Base-by-base conservation (phyloP, 2,113 vertebrate species). In the Microtus oregoni region DNA sequence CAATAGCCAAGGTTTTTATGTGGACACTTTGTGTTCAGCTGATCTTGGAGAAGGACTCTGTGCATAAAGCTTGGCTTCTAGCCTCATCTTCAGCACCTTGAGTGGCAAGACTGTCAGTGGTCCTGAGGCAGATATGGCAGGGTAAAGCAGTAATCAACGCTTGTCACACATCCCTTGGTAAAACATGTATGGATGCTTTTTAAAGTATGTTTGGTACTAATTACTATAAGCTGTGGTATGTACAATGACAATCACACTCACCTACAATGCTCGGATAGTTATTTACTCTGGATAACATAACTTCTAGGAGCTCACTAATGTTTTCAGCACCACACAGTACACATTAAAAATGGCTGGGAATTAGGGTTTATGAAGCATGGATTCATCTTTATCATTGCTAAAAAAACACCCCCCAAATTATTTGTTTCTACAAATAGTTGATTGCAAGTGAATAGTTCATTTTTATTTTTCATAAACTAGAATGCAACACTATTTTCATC, bases 1-100 rank as follows among this genome's bases (percentile, higher is more conserved):
- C 47, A 92, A 92, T 14, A 94, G 55, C 26, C 61, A 90, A 67
- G 85, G 87, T 44, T 96, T 96, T 93, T 89, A 93, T 73, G 58
- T n/a, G 17, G 73, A 86, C 65, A 79, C 44, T 94, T 81, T 73
- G 50, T 50, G 6, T 58, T 86, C 38, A 7, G 38, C n/a, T 73
- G 2, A 89, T 75, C 55, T 58, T 75, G 47, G 83, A 91, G 52
- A 91, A 86, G 24, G 38, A 65, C 52, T 50, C 41, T 11, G 3
- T 41, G 63, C 50, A 35, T 68, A 75, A 58, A 35, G 8, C 92
- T 86, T 95, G 58, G 70, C 83, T 83, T 70, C 47, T 11, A 75
- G 38, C 11, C 58, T 94, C 61, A 90, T 67, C 13, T 76, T 86
- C 52, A 72, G 30, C 47, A n/a, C 12, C 14, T 77, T n/a, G 7